Conservation (phyloP, 2,113 vertebrate species). For the Nettapus auritus region DNA sequence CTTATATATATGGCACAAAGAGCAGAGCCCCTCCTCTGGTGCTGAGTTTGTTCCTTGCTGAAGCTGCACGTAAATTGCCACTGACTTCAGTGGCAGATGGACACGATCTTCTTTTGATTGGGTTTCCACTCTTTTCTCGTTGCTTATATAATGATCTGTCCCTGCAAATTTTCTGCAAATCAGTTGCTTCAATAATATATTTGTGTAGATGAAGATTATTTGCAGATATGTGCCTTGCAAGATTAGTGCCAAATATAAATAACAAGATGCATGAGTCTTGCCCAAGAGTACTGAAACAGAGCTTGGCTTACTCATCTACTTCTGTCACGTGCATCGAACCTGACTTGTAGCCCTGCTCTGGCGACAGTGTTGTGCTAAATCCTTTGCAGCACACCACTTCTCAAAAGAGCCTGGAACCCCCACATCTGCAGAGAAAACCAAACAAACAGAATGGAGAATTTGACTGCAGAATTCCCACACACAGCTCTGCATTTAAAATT, state of each 20-base stretch:
- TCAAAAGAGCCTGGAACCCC: not conserved
- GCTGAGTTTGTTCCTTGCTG: not conserved
- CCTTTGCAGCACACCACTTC: not conserved
- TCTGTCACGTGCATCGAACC: not conserved
- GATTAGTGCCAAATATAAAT: not conserved
- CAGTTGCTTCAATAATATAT: not conserved
- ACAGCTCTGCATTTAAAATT: not conserved
- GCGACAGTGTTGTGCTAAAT: not conserved
- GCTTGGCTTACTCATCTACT: not conserved
- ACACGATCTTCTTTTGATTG: not conserved
- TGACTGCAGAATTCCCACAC: not conserved
- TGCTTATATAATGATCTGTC: not conserved
- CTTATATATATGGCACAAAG: not conserved
- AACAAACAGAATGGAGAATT: not conserved
- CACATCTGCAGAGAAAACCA: conserved; percentile 15
- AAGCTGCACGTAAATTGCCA: not conserved
- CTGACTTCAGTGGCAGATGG: not conserved
- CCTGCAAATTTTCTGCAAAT: not conserved
- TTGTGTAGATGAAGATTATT: conserved; percentile 13
- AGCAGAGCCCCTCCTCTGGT: not conserved
- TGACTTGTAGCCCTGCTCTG: not conserved
- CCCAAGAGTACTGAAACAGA: not conserved
- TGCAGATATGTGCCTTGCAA: not conserved
- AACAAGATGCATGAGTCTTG: not conserved
- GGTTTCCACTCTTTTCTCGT: not conserved